Conservation (phyloP, 1,140 invertebrate species). For the Bombus fervidus region DNA sequence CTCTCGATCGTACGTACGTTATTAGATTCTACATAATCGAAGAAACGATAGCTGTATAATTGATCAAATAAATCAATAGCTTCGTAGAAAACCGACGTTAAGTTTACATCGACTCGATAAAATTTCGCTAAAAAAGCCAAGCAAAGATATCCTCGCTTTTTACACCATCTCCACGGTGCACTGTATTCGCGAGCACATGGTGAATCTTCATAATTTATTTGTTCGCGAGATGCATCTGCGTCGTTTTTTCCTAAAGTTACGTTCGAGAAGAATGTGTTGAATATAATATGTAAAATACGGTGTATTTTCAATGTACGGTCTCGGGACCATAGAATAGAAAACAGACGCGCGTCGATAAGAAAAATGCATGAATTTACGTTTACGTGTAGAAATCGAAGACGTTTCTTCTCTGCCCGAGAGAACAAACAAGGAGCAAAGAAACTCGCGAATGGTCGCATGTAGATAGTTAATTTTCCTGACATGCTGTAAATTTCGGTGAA, state of each 20-base stretch:
- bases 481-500: constrained; percentile 26
- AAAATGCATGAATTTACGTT: background rate
- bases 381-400: background rate
- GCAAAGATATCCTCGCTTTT: background rate
- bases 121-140: background rate
- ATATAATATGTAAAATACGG: background rate
- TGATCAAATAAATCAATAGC: no score
- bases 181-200: background rate
- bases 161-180: background rate
- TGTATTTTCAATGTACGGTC: background rate
- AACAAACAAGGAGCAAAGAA: background rate
- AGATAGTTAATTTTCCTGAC: constrained; percentile 26
- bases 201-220: background rate
- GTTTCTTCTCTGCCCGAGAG: background rate
- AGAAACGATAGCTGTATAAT: no score
- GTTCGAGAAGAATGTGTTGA: background rate
- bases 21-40: no score
- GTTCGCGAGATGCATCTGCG: background rate
- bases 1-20: no score
- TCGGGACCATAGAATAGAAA: background rate
- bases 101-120: background rate
- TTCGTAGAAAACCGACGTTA: background rate
- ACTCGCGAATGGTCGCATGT: background rate
- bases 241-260: background rate
- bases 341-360: background rate